These are phyloP conservation scores for Ciconia stormi DNA, from an alignment of 2,113 vertebrate species.

Conservation along the genomic window DNA sequence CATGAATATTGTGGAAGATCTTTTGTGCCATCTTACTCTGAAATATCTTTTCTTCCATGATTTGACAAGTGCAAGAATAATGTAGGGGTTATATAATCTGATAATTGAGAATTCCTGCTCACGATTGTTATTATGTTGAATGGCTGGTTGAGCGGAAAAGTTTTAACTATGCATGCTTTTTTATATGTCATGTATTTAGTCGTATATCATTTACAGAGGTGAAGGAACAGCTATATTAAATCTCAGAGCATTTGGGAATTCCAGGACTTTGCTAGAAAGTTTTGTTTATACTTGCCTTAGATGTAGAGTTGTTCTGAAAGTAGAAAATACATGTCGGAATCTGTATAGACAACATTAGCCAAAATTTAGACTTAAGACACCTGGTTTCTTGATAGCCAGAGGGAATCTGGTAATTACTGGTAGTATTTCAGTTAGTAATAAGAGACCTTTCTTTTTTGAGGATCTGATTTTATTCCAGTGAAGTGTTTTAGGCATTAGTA, in stretches of 20 bases:
- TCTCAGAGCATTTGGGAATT: background rate
- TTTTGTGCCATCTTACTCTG: background rate
- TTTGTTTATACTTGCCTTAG: constrained; percentile 7
- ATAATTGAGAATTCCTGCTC: background rate
- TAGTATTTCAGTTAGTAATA: background rate
- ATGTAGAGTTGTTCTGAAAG: background rate
- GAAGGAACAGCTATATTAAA: background rate
- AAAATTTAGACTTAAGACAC: background rate
- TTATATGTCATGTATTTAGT: background rate
- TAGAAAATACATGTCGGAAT: background rate
- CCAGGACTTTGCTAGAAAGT: background rate
- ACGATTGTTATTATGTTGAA: rapidly evolving
- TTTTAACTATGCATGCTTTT: background rate
- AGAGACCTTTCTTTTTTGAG: background rate
- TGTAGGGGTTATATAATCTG: background rate
- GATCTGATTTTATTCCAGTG: background rate
- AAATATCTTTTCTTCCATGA: background rate
- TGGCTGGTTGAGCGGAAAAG: background rate
- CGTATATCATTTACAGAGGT: background rate
- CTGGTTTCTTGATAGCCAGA: background rate
- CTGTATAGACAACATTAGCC: background rate
- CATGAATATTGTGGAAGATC: background rate
- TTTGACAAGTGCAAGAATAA: background rate
- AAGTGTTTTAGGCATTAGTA: background rate
- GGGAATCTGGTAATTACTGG: background rate